Evolutionary conservation across 2,113 vertebrate species (phyloP), one percentile per base, ranked within the genome.

Genomic region (Tamias sibiricus): DNA sequence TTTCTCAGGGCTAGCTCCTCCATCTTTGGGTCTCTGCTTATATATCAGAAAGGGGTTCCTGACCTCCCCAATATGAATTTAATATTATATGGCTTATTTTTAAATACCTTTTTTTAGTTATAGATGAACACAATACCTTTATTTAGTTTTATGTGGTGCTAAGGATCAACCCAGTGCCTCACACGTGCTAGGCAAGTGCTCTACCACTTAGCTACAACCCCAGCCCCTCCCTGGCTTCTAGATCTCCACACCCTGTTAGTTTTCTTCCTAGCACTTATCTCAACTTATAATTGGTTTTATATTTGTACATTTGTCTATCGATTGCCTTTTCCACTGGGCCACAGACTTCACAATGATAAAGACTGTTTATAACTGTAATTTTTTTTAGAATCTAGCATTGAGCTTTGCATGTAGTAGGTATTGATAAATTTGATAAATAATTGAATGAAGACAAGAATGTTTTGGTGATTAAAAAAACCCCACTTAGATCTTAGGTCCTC

Each of bases 241-340:
- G 2, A 77, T 81, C 72, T 93, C 80, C 90, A 90, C 35, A 80
- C 79, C 42, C 37, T 81, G 5, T 47, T 77, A 87, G 30, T 40
- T 81, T 93, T 89, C n/a, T 91, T 92, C 74, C 81, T 57, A 57
- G 83, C 28, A 82, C 52, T 90, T 72, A 87, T 79, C 62, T 96
- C 42, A 95, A 74, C 7, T 68, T 91, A n/a, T 79, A 93, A 92
- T 95, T 95, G 75, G 24, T 95, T 82, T 92, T 81, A 54, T 49
- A 72, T 71, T 87, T 91, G 24, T 66, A 62, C 47, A 82, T 79
- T 54, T 83, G 75, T 90, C 89, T 91, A 64, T 17, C 86, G 32
- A 57, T 49, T 49, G 44, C 66, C 82, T 86, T 62, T 80, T 71
- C 37, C 19, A 66, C 42, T 91, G 22, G 47, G 32, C 66, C 89